These are phyloP conservation scores for Bos javanicus DNA, from an alignment of 2,113 vertebrate genomes.

Conservation along the genomic window DNA sequence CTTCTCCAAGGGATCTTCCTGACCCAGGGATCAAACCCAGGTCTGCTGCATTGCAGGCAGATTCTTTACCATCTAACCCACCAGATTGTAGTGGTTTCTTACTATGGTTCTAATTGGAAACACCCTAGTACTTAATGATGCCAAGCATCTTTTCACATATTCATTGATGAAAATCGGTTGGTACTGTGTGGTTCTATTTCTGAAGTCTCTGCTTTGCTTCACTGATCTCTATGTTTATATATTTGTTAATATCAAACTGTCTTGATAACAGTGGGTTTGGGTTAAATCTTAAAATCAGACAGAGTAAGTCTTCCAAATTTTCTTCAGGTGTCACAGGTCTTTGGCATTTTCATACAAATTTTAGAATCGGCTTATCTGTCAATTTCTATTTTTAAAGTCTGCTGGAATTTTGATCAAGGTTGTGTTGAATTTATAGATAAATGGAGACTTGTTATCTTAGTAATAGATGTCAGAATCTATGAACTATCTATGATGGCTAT, in stretches of 20 bases:
- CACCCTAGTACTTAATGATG: background rate
- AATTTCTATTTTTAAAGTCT: background rate
- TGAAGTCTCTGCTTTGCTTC: background rate
- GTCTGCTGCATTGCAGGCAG: background rate
- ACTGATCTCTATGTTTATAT: background rate
- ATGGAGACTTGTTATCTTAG: background rate
- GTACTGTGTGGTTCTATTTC: background rate
- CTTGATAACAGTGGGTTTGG: background rate
- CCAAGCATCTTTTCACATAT: background rate
- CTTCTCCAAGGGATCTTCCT: background rate
- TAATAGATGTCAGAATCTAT: background rate
- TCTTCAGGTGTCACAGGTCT: background rate
- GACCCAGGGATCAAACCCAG: background rate
- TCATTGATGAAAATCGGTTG: background rate
- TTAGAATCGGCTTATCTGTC: background rate
- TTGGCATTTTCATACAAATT: background rate
- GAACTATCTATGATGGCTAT: background rate
- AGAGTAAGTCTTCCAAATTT: background rate
- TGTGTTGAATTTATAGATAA: background rate
- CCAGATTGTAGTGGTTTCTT: background rate
- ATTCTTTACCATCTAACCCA: background rate
- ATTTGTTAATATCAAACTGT: background rate
- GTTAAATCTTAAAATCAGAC: background rate
- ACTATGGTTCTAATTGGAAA: background rate
- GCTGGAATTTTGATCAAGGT: background rate